Evolutionary conservation across 2,797 vertebrate genomes (phyloP).

Genomic region (Cynopterus sphinx): DNA sequence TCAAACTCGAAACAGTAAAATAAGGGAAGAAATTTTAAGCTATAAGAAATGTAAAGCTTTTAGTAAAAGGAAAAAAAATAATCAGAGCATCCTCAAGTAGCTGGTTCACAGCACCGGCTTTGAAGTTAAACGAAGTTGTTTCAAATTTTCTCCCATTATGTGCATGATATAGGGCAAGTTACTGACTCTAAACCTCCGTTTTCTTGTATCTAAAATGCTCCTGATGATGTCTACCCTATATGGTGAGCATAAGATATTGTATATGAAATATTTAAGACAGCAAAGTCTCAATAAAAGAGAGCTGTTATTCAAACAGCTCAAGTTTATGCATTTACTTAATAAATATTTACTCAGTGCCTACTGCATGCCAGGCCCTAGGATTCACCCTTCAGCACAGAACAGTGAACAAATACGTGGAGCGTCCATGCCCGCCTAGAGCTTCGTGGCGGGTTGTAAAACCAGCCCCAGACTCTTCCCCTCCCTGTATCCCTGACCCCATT

Average conservation of each 20-base stretch:
- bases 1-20: slow-evolving; percentile 3
- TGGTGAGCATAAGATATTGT: neutral
- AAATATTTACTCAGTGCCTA: neutral
- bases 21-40: neutral
- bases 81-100: neutral
- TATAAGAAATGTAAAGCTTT: neutral
- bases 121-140: neutral
- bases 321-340: neutral
- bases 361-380: neutral
- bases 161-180: neutral
- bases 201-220: neutral
- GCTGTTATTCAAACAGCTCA: neutral
- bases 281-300: neutral
- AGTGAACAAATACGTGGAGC: neutral
- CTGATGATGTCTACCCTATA: neutral
- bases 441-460: neutral
- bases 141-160: neutral
- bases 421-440: neutral
- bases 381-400: neutral
- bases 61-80: neutral
- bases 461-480: neutral
- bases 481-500: neutral
- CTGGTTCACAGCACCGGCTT: neutral
- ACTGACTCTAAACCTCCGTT: neutral
- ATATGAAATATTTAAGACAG: neutral